phyloP scores from a whole-genome alignment of 2,888 invertebrate species.

The Epinotia ramella region DNA sequence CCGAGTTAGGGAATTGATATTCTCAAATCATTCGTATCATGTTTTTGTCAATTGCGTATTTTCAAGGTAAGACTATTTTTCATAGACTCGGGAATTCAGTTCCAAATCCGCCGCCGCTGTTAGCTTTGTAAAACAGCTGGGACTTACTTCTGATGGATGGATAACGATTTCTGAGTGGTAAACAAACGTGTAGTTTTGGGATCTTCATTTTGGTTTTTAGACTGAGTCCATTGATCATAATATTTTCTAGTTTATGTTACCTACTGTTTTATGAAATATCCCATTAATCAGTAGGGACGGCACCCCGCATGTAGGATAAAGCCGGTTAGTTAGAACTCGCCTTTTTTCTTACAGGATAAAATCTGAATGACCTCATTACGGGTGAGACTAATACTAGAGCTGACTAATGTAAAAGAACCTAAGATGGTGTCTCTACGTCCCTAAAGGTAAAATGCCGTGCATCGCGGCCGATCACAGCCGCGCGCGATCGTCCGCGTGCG shows the following conservation, averaged over 20 bases:
- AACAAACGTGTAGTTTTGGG: not conserved
- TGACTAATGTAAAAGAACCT: too few species aligned
- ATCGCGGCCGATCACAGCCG: too few species aligned
- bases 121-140: slow-evolving; percentile 16
- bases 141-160: slow-evolving; percentile 11
- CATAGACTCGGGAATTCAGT: not conserved
- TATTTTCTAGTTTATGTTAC: not conserved
- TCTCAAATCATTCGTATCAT: not conserved
- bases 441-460: too few species aligned
- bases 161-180: slow-evolving; percentile 18
- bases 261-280: not conserved
- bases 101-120: not conserved
- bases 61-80: not conserved
- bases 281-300: too few species aligned
- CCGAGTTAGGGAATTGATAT: not conserved
- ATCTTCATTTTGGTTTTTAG: not conserved
- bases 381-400: too few species aligned
- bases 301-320: too few species aligned
- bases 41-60: not conserved
- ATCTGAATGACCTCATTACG: too few species aligned
- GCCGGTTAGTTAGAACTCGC: too few species aligned
- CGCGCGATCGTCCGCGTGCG: too few species aligned
- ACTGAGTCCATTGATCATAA: not conserved
- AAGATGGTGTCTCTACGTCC: too few species aligned
- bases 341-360: too few species aligned